phyloP scores from a whole-genome alignment of 2,797 vertebrate genomes.

The Falco cherrug region DNA sequence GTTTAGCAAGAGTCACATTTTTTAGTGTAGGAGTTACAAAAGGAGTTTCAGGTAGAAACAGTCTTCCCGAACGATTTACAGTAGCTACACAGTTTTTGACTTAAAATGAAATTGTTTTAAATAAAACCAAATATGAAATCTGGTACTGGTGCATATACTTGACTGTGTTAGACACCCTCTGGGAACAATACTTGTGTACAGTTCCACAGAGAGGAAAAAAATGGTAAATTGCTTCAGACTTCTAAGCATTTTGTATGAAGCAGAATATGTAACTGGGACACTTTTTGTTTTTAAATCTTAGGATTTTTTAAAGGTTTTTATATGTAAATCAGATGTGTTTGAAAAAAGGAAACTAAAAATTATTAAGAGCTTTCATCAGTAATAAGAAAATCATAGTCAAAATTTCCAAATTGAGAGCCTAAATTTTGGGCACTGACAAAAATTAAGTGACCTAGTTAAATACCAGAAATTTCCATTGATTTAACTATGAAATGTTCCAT shows the following conservation, averaged over 20 bases:
- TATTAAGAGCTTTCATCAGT: not conserved
- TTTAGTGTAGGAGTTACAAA: not conserved
- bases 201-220: not conserved
- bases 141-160: not conserved
- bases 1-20: slow-evolving; percentile 48
- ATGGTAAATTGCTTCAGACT: not conserved
- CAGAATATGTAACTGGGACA: not conserved
- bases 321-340: not conserved
- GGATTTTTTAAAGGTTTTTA: not conserved
- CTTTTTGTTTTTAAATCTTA: not conserved
- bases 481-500: not conserved
- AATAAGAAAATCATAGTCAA: not conserved
- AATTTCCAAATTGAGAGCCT: not conserved
- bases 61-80: slow-evolving; percentile 25
- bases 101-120: slow-evolving; percentile 15
- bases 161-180: not conserved
- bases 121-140: slow-evolving; percentile 42
- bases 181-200: not conserved
- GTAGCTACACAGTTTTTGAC: slow-evolving; percentile 10
- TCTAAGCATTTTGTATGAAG: not conserved
- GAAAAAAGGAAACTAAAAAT: not conserved
- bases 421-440: not conserved
- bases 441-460: not conserved
- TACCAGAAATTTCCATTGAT: not conserved
- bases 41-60: slow-evolving; percentile 3